Evolutionary conservation across 2,113 vertebrate species (phyloP).

Genomic region (Amazona guildingii): DNA sequence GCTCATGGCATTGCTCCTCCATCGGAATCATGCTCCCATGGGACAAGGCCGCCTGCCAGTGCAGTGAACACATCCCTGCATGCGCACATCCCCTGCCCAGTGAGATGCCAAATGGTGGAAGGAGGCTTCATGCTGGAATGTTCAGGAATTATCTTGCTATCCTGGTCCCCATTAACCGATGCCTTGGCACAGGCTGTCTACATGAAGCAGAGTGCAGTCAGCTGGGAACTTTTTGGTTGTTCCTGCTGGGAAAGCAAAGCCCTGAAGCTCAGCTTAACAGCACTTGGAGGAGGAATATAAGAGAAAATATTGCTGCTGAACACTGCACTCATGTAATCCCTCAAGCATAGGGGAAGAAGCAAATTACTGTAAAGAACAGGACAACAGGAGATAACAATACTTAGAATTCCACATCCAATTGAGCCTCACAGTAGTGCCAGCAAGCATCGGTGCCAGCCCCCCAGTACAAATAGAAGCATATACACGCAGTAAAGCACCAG

Average conservation of each 20-base stretch:
- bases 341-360: not conserved
- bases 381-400: not conserved
- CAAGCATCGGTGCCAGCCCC: not conserved
- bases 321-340: not conserved
- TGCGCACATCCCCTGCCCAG: not conserved
- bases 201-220: not conserved
- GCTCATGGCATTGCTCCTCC: not conserved
- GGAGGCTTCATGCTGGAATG: not conserved
- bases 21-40: not conserved
- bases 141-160: not conserved
- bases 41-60: accelerated
- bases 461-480: not conserved
- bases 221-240: not conserved
- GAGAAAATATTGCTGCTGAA: not conserved
- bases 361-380: not conserved
- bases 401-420: not conserved
- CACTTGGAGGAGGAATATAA: not conserved
- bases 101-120: no score
- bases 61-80: accelerated
- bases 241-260: not conserved
- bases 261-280: not conserved
- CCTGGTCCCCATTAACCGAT: no score
- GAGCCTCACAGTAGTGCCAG: not conserved
- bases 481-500: not conserved
- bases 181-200: not conserved